These are phyloP conservation scores for Epinotia bilunana DNA, from an alignment of 2,888 invertebrate genomes.

Conservation along the genomic window DNA sequence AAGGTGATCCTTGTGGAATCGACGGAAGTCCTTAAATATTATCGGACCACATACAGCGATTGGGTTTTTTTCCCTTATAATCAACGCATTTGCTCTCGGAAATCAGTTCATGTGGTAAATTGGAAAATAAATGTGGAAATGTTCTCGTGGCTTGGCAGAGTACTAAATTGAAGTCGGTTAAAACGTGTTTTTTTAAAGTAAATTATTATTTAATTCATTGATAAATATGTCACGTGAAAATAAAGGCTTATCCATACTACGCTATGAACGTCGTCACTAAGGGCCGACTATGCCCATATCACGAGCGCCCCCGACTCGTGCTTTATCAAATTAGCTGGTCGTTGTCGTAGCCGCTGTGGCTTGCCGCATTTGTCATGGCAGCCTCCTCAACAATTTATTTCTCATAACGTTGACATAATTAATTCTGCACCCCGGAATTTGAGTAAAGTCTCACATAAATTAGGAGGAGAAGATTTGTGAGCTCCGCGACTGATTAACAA, in stretches of 20 bases:
- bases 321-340: conserved; percentile 57
- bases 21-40: no score
- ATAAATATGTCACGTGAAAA: neutral
- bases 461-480: conserved; percentile 28
- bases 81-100: no score
- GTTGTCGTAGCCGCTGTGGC: conserved; percentile 48
- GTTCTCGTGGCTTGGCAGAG: no score
- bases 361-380: conserved; percentile 47
- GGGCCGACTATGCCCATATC: conserved; percentile 47
- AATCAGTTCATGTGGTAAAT: no score
- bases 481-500: conserved; percentile 17
- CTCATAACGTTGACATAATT: conserved; percentile 50
- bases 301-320: conserved; percentile 48
- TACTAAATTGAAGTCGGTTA: no score
- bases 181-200: no score
- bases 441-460: conserved; percentile 30
- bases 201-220: no score
- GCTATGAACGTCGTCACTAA: conserved; percentile 39
- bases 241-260: conserved; percentile 44
- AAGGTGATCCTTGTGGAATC: no score
- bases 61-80: no score
- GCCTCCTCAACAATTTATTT: conserved; percentile 48
- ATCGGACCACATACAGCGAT: no score
- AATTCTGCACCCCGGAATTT: conserved; percentile 44
- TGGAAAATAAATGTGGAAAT: no score